Evolutionary conservation across 2,113 vertebrate genomes (phyloP), one percentile per base, ranked within the genome.

Genomic region (Gallinago media): DNA sequence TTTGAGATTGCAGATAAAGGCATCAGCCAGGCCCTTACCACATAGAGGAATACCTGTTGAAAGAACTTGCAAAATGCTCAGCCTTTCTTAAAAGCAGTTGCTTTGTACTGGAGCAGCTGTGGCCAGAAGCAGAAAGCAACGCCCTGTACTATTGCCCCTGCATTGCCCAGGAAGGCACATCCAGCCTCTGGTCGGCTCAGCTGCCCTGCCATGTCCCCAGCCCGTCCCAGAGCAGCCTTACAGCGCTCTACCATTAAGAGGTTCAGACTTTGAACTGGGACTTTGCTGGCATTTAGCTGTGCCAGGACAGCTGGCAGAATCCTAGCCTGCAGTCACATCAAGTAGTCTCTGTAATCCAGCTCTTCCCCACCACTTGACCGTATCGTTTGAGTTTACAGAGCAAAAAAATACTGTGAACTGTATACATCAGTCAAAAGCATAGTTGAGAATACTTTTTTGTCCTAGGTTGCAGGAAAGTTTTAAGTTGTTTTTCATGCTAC

Each of bases 51-150:
- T 65, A 76, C 7, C n/a, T 58, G 8, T 14, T 12, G 20, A 47
- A 85, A 85, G n/a, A 88, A 23, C 25, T 73, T 90, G 38, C 31
- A 54, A 58, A 94, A 94, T 38, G 7, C 27, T 89, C 29, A 49
- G 54, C 6, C 38, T 85, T 73, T 76, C 74, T 61, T 27, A 38
- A 66, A 88, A 73, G 22, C 31, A 62, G 1, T 52, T 68, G 15
- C 36, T 85, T 76, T 68, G 26, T 29, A 29, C 3, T 47, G 58
- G 31, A 62, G 36, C 27, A 77, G 22, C 52, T 55, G 36, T 40
- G 42, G 23, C n/a, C 22, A 63, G 80, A 89, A 72, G 46, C 23
- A 85, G 71, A 75, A 72, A 76, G 44, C 40, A 38, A 27, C 3
- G 3, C 26, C 25, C 15, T 61, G 27, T 62, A 0, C 58, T 27